phyloP scores from a whole-genome alignment of 2,113 vertebrate species.

The Petrocephalus microphthalmus region DNA sequence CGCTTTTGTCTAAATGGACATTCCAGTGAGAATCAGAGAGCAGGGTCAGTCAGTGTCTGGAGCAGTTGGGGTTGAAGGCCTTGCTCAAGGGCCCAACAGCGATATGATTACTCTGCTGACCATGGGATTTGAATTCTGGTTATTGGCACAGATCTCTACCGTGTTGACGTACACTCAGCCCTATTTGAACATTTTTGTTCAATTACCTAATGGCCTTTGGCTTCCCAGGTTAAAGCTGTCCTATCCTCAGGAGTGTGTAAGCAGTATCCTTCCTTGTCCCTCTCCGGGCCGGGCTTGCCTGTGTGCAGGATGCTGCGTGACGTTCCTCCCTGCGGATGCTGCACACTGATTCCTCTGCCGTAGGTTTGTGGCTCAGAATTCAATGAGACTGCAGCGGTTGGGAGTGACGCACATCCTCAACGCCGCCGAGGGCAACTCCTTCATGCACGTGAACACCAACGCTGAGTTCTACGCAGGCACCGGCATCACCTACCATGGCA shows the following conservation, averaged over 20 bases:
- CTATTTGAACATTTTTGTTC: neutral
- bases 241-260: neutral
- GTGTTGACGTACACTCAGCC: neutral
- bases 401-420: slow-evolving; percentile 94
- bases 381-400: slow-evolving; percentile 76
- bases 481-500: slow-evolving; percentile 87
- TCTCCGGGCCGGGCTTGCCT: neutral
- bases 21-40: neutral
- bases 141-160: neutral
- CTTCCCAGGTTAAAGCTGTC: neutral
- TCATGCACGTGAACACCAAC: slow-evolving; percentile 97
- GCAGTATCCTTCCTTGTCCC: neutral
- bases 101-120: neutral
- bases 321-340: neutral
- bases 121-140: neutral
- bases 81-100: neutral
- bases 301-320: neutral
- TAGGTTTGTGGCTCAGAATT: slow-evolving; percentile 91
- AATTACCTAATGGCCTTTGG: neutral
- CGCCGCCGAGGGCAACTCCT: slow-evolving; percentile 89
- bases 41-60: neutral
- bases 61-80: neutral
- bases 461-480: slow-evolving; percentile 86
- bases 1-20: no score
- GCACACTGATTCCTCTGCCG: neutral